phyloP scores from a whole-genome alignment of 2,797 vertebrate species.

The Pseudochirops corinnae region DNA sequence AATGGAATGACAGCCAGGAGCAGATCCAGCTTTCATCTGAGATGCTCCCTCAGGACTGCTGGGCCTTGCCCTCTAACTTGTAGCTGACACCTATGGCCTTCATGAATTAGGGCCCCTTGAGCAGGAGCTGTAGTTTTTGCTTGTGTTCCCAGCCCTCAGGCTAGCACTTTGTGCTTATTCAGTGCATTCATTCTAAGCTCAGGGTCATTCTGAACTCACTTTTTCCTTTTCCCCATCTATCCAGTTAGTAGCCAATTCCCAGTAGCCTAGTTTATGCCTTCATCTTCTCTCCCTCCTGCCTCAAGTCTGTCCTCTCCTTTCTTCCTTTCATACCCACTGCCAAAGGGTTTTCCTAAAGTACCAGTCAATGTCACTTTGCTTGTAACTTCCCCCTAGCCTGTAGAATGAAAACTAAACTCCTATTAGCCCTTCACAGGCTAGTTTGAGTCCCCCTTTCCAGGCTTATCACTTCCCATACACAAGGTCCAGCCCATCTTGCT shows the following conservation, averaged over 20 bases:
- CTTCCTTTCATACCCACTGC: not conserved
- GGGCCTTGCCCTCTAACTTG: not conserved
- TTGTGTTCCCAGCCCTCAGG: not conserved
- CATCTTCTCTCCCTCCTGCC: slow-evolving; percentile 2
- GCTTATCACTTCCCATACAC: not conserved
- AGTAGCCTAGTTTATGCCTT: slow-evolving; percentile 9
- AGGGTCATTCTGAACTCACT: not conserved
- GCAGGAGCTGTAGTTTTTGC: not conserved
- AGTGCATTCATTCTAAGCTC: not conserved
- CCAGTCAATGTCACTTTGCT: not conserved
- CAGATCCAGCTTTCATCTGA: not conserved
- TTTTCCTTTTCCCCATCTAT: not conserved
- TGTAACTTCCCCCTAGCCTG: not conserved
- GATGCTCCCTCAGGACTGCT: not conserved
- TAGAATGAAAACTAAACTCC: too few relatives aligned
- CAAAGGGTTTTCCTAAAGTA: not conserved
- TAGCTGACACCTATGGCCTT: slow-evolving; percentile 1
- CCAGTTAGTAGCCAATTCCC: not conserved
- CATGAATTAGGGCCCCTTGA: slow-evolving; percentile 25
- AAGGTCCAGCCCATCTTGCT: not conserved
- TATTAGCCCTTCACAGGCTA: not conserved
- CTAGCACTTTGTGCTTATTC: not conserved
- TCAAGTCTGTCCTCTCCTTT: not conserved
- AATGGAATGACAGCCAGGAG: not conserved
- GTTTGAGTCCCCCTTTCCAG: not conserved